phyloP scores from a whole-genome alignment of 2,113 vertebrate genomes.

The Bungarus multicinctus region DNA sequence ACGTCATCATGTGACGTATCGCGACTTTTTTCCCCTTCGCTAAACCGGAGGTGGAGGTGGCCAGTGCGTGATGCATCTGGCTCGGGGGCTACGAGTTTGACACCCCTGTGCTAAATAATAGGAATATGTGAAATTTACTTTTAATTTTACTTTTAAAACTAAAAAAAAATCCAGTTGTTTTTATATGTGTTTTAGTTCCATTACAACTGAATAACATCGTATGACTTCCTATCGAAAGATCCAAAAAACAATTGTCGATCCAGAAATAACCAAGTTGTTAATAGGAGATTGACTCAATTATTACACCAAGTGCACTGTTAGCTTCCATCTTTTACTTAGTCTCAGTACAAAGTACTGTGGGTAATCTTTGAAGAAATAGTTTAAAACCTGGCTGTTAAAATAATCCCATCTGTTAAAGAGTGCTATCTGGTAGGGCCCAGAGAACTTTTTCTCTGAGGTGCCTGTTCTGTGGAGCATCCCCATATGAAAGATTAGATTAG shows the following conservation, averaged over 20 bases:
- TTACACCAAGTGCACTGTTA: not conserved
- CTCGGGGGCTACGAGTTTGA: no score
- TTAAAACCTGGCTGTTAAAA: not conserved
- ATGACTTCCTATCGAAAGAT: not conserved
- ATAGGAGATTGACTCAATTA: not conserved
- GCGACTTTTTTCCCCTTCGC: no score
- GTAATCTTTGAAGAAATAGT: not conserved
- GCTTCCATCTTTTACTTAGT: not conserved
- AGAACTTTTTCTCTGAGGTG: not conserved
- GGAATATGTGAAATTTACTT: conserved; percentile 3
- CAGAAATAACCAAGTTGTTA: not conserved
- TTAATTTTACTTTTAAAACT: not conserved
- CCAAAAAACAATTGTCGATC: not conserved
- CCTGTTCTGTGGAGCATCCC: not conserved
- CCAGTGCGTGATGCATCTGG: no score
- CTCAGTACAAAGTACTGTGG: not conserved
- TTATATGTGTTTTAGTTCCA: not conserved
- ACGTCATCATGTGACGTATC: no score
- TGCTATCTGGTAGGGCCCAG: not conserved
- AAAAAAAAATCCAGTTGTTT: not conserved
- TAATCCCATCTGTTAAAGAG: not conserved
- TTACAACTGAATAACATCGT: not conserved
- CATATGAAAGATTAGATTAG: not conserved
- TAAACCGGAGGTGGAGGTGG: no score
- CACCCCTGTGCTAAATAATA: not conserved